Evolutionary conservation across 2,888 invertebrate genomes (phyloP).

Genomic region (Pollenia angustigena): DNA sequence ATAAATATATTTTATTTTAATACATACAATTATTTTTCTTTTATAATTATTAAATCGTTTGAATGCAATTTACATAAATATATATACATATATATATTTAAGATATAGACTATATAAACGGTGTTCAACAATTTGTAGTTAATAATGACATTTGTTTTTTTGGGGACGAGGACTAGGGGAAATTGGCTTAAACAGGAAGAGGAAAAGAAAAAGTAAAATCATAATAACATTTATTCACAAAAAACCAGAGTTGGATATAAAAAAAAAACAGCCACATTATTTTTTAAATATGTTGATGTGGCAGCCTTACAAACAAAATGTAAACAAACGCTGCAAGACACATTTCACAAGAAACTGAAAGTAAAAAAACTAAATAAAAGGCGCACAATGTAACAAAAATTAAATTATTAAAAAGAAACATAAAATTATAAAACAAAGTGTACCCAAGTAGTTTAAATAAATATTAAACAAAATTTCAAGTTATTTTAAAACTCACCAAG

Average conservation of each 20-base stretch:
- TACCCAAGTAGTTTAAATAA: not conserved
- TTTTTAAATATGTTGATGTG: too few species aligned
- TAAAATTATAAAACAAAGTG: too few species aligned
- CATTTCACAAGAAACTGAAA: too few species aligned
- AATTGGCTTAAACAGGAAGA: constrained; percentile 1
- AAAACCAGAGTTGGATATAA: not conserved
- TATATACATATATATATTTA: constrained; percentile 22
- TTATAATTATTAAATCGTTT: constrained; percentile 25
- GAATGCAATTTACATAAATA: constrained; percentile 51
- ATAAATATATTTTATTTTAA: constrained; percentile 49
- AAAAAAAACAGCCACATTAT: too few species aligned
- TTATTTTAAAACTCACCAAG: too few species aligned
- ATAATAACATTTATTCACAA: not conserved
- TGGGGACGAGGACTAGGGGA: not conserved
- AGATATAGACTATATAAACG: constrained; percentile 62
- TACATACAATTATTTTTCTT: constrained; percentile 44
- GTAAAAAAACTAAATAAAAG: too few species aligned
- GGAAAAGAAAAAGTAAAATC: not conserved
- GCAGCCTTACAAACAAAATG: too few species aligned
- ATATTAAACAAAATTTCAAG: not conserved
- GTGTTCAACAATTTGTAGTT: constrained; percentile 63
- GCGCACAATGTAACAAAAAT: too few species aligned
- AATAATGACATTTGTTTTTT: constrained; percentile 33
- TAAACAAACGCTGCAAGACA: too few species aligned
- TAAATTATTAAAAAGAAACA: too few species aligned